These are phyloP conservation scores for Hippocampus zosterae DNA, from an alignment of 2,113 vertebrate species.

Conservation along the genomic window DNA sequence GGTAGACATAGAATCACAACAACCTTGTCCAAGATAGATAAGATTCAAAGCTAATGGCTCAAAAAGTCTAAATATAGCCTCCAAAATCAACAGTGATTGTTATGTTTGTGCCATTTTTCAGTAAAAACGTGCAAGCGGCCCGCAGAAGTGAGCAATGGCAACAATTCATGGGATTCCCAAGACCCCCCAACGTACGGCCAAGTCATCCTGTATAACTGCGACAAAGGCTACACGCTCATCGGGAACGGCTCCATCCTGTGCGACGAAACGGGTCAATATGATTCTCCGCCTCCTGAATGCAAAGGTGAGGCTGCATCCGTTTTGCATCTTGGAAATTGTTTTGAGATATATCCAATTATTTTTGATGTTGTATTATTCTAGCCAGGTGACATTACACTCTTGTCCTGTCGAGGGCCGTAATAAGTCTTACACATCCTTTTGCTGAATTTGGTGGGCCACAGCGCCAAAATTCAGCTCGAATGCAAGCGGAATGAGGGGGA, in stretches of 20 bases:
- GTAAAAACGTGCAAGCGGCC: conserved; percentile 39
- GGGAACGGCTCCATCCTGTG: conserved; percentile 36
- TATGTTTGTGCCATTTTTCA: conserved; percentile 27
- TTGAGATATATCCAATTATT: background rate
- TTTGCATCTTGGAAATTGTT: background rate
- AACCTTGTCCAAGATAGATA: too few species aligned
- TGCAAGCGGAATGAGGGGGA: too few species aligned
- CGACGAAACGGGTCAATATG: conserved; percentile 26
- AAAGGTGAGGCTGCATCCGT: conserved; percentile 41
- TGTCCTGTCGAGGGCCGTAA: background rate
- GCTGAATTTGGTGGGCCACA: too few species aligned
- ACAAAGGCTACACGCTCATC: conserved; percentile 35
- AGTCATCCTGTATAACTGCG: conserved; percentile 38
- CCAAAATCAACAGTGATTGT: background rate
- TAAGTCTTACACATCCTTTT: background rate
- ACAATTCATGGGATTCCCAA: accelerated
- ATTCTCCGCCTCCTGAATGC: conserved; percentile 47
- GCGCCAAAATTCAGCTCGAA: too few species aligned
- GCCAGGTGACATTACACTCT: background rate
- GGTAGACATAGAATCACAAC: too few species aligned
- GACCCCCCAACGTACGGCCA: conserved; percentile 11
- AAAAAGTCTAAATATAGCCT: too few species aligned
- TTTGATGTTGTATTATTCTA: background rate
- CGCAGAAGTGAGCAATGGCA: conserved; percentile 26
- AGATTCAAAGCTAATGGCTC: too few species aligned